These are phyloP conservation scores for Salminus brasiliensis DNA, from an alignment of 2,113 vertebrate species.

Conservation along the genomic window DNA sequence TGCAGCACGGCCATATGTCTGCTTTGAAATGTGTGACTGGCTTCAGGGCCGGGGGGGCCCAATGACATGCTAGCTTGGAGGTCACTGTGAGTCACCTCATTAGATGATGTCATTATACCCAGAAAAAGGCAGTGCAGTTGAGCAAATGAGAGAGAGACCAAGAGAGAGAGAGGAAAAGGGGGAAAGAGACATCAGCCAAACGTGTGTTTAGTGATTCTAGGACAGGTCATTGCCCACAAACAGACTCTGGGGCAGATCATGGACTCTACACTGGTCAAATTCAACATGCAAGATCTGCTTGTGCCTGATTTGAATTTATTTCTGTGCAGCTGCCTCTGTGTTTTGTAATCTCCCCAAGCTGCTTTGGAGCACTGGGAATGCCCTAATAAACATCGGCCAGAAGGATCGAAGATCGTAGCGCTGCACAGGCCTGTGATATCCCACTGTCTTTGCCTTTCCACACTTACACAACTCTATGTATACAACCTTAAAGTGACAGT, in stretches of 20 bases:
- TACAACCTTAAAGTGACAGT: too few species aligned
- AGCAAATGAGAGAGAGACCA: constrained; percentile 21
- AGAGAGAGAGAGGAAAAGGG: constrained; percentile 15
- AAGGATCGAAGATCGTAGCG: background rate
- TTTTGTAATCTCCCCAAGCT: constrained; percentile 19
- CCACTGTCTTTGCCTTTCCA: background rate
- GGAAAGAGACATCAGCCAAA: constrained; percentile 20
- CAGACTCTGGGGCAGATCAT: background rate
- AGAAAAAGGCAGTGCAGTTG: constrained; percentile 9
- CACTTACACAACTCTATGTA: background rate
- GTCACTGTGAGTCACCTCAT: constrained; percentile 44
- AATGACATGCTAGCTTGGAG: constrained; percentile 38
- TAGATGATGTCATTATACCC: constrained; percentile 5
- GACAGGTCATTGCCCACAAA: background rate
- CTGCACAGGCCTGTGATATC: background rate
- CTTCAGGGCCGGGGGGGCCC: constrained; percentile 16
- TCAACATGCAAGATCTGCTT: background rate
- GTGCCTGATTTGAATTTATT: background rate
- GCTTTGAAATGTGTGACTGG: constrained; percentile 38
- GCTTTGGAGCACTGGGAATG: background rate
- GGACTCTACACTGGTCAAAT: background rate
- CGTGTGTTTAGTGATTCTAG: constrained; percentile 4
- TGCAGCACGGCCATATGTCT: constrained; percentile 52
- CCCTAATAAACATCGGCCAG: background rate
- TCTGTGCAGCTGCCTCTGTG: background rate